Base-by-base conservation (phyloP, 2,113 vertebrate genomes). In the Peromyscus californicus region DNA sequence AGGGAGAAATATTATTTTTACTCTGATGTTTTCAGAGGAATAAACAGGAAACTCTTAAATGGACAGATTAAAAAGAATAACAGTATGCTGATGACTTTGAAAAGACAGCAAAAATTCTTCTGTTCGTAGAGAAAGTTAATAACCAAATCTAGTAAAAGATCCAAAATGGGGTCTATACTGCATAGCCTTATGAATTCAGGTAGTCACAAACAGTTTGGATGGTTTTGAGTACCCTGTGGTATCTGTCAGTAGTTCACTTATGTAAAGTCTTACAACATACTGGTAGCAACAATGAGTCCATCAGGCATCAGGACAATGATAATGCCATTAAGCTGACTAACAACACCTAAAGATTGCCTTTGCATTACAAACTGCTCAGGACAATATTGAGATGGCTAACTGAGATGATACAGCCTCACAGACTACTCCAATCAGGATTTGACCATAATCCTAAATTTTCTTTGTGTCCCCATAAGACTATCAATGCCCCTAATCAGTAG, bases 11-110 rank as follows among this genome's bases (percentile, higher is more conserved):
- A 33, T 48, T 29, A 29, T 45, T 93, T 96, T 97, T 96, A 90
- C 9, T 61, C 39, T 89, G 61, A 89, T 4, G 16, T 96, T 91
- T 93, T 59, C 82, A 94, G 48, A 78, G 59, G 26, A 86, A 63
- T 74, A 19, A 95, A 69, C 2, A 87, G 65, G 59, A 39, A 80
- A 36, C n/a, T 67, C 82, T 83, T 48, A 57, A 42, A 72, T 75
- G 45, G 21, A 57, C 22, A 67, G 26, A 65, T 75, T 94, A 8
- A 19, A 31, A 51, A 80, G 22, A 57, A n/a, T 8, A 57, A n/a
- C 72, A 75, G 93, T 98, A 5, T 31, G 42, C 94, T 98, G 97
- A 98, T 98, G 98, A 97, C 97, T 96, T 96, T 95, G 93, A 97
- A 97, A 91, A 97, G 67, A 87, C 76, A 57, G 42, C 42, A 92